phyloP scores from a whole-genome alignment of 2,113 vertebrate species.

The Cinclus cinclus region DNA sequence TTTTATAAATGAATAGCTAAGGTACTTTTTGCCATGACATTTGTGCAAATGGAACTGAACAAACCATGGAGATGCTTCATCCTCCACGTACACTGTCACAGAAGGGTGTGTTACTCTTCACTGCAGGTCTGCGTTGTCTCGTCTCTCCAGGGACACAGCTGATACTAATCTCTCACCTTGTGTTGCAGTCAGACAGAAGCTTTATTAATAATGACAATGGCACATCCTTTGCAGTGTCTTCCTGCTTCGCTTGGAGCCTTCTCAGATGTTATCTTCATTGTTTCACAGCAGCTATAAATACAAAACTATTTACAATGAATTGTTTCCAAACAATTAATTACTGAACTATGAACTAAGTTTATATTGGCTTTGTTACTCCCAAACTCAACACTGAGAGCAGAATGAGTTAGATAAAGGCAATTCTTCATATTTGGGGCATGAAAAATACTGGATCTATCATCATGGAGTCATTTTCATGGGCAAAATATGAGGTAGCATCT shows the following conservation, averaged over 20 bases:
- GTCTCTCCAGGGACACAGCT: conserved; percentile 26
- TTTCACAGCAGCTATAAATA: conserved; percentile 59
- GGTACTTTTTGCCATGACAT: background rate
- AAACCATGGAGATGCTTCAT: background rate
- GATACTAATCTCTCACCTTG: conserved; percentile 57
- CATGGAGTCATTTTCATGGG: background rate
- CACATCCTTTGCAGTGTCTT: conserved; percentile 50
- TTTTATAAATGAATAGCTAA: background rate
- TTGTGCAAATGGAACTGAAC: background rate
- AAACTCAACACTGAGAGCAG: background rate
- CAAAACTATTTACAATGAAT: conserved; percentile 18
- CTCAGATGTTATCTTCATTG: conserved; percentile 66
- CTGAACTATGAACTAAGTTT: conserved; percentile 30
- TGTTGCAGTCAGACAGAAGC: conserved; percentile 7
- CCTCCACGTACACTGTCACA: background rate
- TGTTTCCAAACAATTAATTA: conserved; percentile 54
- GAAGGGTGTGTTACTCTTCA: background rate
- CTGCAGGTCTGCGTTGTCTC: conserved; percentile 30
- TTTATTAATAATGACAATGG: conserved; percentile 62
- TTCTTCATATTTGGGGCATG: background rate
- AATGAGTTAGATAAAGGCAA: background rate
- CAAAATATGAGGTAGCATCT: background rate
- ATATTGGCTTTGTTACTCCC: background rate
- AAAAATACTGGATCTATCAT: background rate
- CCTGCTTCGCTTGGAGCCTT: conserved; percentile 57